Evolutionary conservation across 2,888 invertebrate genomes (phyloP), one percentile per base, ranked within the genome.

Genomic region (Stenichneumon culpator): DNA sequence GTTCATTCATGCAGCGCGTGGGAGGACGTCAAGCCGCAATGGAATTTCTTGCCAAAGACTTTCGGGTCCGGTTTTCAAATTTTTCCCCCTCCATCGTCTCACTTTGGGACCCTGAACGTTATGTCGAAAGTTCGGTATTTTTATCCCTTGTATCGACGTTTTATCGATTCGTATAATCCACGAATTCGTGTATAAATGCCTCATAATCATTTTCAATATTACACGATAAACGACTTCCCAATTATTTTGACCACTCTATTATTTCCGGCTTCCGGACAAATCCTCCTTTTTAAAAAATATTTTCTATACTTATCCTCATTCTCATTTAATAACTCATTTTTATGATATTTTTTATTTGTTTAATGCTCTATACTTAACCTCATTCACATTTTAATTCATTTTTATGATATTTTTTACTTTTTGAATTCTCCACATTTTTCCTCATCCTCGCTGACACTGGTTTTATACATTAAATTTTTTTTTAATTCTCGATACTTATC

Each of bases 41-140:
- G 84, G 84, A 85, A 85, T 85, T 85, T 85, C 84, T 85, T 82
- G 82, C 79, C 82, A 79, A 85, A 85, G 84, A 85, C 79, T 82
- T 85, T 85, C 78, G 84, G 84, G 70, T 74, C 82, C 74, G 82
- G 74, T 84, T 84, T 65, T 79, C 69, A 50, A 69, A 78, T 47
- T 36, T 78, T 50, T 50, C 74, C 84, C 63, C 78, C 47, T 54
- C 81, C 74, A 47, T 19, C 25, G 1, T 19, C 52, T 44, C 32
- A 9, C 60, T 63, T 63, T 3, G 63, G 75, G 78, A 69, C 69
- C 63, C 32, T 54, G 78, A 73, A 74, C 65, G 63, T 69, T 74
- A 73, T 57, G 52, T 54, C 63, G 69, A 79, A 73, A 60, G 25
- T 81, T 84, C 63, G 50, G 44, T 11, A 16, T 63, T 32, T 65